Conservation (phyloP, 2,888 invertebrate species). For the Sphecodes monilicornis region DNA sequence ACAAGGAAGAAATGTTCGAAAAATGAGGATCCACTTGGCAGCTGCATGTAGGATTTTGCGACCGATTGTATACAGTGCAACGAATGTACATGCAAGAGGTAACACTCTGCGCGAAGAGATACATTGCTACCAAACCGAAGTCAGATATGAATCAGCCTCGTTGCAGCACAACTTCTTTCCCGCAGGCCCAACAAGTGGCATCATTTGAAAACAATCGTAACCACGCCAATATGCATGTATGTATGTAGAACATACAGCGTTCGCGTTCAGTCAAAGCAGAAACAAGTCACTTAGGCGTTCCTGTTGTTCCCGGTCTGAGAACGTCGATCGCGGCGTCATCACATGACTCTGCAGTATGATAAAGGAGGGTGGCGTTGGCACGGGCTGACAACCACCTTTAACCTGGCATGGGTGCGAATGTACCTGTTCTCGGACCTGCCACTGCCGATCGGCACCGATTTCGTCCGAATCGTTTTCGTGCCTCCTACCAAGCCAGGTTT, state of each 20-base stretch:
- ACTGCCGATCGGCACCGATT: slow-evolving; percentile 58
- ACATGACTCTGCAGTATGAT: slow-evolving; percentile 35
- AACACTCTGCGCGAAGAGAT: background rate
- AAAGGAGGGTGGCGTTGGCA: slow-evolving; percentile 3
- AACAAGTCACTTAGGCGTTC: slow-evolving; percentile 14
- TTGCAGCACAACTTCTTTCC: background rate
- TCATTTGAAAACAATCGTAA: slow-evolving; percentile 31
- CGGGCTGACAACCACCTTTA: slow-evolving; percentile 46
- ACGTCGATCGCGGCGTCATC: slow-evolving; percentile 27
- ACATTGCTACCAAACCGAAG: background rate
- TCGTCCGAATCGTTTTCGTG: slow-evolving; percentile 41
- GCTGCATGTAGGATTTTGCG: too few species aligned
- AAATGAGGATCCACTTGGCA: too few species aligned
- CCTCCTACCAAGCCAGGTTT: slow-evolving; percentile 36
- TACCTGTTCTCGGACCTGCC: slow-evolving; percentile 38
- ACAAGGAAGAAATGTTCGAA: too few species aligned
- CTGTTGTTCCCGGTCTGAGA: background rate
- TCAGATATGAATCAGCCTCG: background rate
- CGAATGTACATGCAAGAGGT: background rate
- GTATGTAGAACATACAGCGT: background rate
- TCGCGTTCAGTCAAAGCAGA: slow-evolving; percentile 21
- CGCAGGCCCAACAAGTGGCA: slow-evolving; percentile 17
- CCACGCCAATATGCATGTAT: slow-evolving; percentile 6
- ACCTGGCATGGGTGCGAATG: slow-evolving; percentile 38
- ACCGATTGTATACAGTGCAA: too few species aligned